phyloP scores from a whole-genome alignment of 2,888 invertebrate genomes.

The Cheilosia soror region DNA sequence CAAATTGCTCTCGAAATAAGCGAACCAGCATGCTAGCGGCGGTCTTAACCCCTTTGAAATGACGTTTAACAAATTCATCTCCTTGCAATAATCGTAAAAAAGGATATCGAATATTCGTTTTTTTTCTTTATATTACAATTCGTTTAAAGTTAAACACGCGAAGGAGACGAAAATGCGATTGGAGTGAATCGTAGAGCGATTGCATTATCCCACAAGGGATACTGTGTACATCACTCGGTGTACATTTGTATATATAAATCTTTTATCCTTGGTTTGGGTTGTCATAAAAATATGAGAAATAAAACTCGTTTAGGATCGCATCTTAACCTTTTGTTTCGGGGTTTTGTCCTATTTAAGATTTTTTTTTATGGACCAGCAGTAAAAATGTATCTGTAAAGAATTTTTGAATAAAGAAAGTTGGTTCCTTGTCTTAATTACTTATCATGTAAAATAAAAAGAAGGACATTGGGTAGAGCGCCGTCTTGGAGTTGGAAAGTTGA shows the following conservation, averaged over 20 bases:
- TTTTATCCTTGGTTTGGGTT: constrained; percentile 31
- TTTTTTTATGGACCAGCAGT: constrained; percentile 15
- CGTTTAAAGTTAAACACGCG: constrained; percentile 54
- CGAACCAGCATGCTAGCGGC: neutral
- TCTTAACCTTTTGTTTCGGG: constrained; percentile 34
- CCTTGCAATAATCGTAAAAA: constrained; percentile 62
- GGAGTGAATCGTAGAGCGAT: constrained; percentile 12
- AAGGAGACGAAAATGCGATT: neutral
- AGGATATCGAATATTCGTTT: constrained; percentile 59
- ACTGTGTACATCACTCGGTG: constrained; percentile 33
- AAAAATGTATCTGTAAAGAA: constrained; percentile 17
- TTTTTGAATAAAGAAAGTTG: constrained; percentile 13
- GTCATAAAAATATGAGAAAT: constrained; percentile 60
- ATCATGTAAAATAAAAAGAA: constrained; percentile 45
- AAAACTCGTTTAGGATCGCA: constrained; percentile 41
- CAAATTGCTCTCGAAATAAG: constrained; percentile 45
- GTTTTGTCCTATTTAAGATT: constrained; percentile 14
- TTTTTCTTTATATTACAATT: constrained; percentile 45
- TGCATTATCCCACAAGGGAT: constrained; percentile 37
- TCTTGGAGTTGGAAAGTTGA: too few species aligned
- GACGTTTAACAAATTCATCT: constrained; percentile 66
- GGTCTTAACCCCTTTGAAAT: constrained; percentile 51
- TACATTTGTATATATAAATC: constrained; percentile 32
- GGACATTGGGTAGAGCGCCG: neutral
- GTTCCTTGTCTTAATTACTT: constrained; percentile 55